Evolutionary conservation across 2,113 vertebrate species (phyloP), one percentile per base, ranked within the genome.

Genomic region (Odocoileus virginianus): DNA sequence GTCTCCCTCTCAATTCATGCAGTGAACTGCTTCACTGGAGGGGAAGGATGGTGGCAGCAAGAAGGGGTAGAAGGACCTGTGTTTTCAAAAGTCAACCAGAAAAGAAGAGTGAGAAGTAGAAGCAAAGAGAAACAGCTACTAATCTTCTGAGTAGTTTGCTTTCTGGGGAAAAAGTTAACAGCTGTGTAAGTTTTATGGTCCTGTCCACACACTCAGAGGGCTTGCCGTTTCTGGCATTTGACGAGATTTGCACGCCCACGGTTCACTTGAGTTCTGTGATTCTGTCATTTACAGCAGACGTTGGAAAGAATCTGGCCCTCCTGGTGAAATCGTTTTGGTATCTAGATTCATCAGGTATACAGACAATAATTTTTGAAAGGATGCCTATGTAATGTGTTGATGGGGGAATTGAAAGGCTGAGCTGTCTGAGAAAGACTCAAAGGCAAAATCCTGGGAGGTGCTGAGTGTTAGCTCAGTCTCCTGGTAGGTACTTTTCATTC

Each of bases 121-220:
- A 87, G 91, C 76, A 25, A 89, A 87, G 30, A 79, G 95, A 89
- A 85, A 47, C 5, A 52, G 78, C 84, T 94, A 87, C 90, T 78
- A 97, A 91, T 30, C 50, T 60, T 74, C 71, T n/a, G 83, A 96
- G 67, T 17, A 79, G 78, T 91, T 97, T 93, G 88, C 79, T 94
- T 95, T 95, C 84, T 60, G 74, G 96, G 87, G 97, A 95, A 97
- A 95, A 95, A 97, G 83, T 94, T 97, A 96, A 85, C 86, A 93
- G 84, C 45, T 98, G 58, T 45, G 3, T 50, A 84, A 40, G 30
- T 14, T 33, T 92, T 97, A 88, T 4, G 25, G 79, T 40, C 79
- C 3, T 58, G 88, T 92, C 76, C 84, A 33, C 96, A 76, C 43
- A 58, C 47, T 36, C 21, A 3, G 30, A 74, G 45, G 43, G 13